These are phyloP conservation scores for Helicorthomorpha holstii DNA, from an alignment of 1,140 invertebrate genomes.

Conservation along the genomic window DNA sequence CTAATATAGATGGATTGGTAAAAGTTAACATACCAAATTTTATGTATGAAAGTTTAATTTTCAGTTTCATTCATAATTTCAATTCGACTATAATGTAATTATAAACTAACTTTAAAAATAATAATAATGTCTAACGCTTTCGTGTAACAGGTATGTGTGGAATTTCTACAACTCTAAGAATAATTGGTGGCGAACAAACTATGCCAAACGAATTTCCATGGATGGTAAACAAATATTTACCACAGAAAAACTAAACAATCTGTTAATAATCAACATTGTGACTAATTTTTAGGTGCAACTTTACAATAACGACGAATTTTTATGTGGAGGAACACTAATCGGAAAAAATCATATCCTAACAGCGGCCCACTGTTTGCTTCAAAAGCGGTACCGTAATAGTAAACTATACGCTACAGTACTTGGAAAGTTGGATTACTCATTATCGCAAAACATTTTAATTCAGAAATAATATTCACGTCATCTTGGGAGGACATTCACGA, in stretches of 20 bases:
- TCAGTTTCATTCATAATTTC: too few species aligned
- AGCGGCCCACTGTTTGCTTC: neutral
- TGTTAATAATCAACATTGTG: neutral
- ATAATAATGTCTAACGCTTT: too few species aligned
- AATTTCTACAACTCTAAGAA: neutral
- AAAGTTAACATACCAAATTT: too few species aligned
- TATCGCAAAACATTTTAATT: neutral
- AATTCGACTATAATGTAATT: too few species aligned
- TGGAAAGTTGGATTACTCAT: neutral
- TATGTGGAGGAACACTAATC: neutral
- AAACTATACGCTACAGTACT: neutral
- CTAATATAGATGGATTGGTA: too few species aligned
- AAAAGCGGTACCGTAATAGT: neutral
- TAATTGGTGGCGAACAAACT: neutral
- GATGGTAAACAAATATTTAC: neutral
- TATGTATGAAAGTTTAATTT: too few species aligned
- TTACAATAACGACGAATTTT: neutral
- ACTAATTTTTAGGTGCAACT: neutral
- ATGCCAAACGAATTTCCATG: neutral
- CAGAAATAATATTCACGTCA: neutral
- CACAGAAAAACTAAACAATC: neutral
- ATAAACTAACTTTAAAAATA: too few species aligned
- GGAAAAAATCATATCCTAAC: neutral
- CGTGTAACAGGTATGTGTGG: too few species aligned
- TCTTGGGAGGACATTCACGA: neutral